Percentiles rank a stretch among this genome's conserved stretches.
These are phyloP conservation scores for Drosophila meridiana DNA, from an alignment of 2,888 invertebrate genomes.

Conservation along the genomic window DNA sequence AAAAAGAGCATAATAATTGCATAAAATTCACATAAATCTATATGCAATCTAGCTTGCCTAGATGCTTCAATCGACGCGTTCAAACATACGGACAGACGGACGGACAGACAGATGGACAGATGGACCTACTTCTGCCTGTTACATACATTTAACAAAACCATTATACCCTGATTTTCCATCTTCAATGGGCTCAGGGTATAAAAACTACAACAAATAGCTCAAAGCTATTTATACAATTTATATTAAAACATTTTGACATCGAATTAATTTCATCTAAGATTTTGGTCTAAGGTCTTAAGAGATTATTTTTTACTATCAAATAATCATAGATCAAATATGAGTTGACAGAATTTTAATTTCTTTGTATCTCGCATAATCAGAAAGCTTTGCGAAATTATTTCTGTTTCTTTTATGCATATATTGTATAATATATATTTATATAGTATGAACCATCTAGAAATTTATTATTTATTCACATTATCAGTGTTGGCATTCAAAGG, in stretches of 20 bases:
- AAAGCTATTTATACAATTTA: neutral
- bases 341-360: neutral
- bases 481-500: neutral
- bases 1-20: no score
- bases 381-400: neutral
- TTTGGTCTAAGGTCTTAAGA: neutral
- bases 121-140: no score
- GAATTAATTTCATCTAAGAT: neutral
- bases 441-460: neutral
- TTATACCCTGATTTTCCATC: no score
- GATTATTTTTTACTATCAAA: neutral
- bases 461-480: neutral
- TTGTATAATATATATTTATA: neutral
- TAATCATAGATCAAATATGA: neutral
- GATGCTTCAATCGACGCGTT: no score
- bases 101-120: no score
- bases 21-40: no score
- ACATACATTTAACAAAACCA: no score
- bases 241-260: neutral
- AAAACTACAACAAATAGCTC: no score
- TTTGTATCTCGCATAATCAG: neutral
- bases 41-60: no score
- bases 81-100: no score
- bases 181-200: no score
- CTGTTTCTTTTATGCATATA: neutral